These are phyloP conservation scores for Rhagophthalmus giganteus DNA, from an alignment of 2,888 invertebrate genomes.

Conservation along the genomic window DNA sequence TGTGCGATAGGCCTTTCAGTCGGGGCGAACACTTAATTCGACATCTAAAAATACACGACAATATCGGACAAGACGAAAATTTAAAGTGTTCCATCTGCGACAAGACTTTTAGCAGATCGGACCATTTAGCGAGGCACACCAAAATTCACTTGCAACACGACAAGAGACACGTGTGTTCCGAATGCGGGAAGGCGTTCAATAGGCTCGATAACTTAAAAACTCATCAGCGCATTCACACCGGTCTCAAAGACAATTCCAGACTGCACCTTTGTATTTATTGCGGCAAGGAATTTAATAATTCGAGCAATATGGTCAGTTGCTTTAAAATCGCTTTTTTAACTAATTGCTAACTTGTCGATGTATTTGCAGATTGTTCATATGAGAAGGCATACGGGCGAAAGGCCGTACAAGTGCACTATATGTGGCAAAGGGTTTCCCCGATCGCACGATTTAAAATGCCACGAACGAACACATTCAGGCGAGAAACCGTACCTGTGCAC, in stretches of 20 bases:
- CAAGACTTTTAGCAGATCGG: slow-evolving; percentile 59
- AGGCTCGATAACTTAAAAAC: slow-evolving; percentile 56
- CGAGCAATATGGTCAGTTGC: slow-evolving; percentile 54
- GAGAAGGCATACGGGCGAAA: slow-evolving; percentile 54
- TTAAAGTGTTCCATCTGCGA: slow-evolving; percentile 55
- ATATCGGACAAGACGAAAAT: slow-evolving; percentile 41
- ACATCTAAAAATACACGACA: slow-evolving; percentile 52
- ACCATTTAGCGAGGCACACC: slow-evolving; percentile 66
- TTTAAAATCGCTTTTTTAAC: slow-evolving; percentile 1
- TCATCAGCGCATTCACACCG: slow-evolving; percentile 53
- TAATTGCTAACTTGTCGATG: neutral
- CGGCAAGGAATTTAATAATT: slow-evolving; percentile 56
- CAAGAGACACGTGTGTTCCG: slow-evolving; percentile 60
- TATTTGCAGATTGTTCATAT: slow-evolving; percentile 54
- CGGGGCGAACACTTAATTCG: slow-evolving; percentile 55
- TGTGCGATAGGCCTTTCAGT: slow-evolving; percentile 53
- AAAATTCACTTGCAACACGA: slow-evolving; percentile 61
- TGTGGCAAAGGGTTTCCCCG: slow-evolving; percentile 56
- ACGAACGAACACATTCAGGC: slow-evolving; percentile 55
- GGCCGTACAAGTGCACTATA: slow-evolving; percentile 54
- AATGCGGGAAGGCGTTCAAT: slow-evolving; percentile 66
- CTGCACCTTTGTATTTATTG: slow-evolving; percentile 55
- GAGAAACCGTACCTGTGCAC: slow-evolving; percentile 56
- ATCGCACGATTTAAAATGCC: slow-evolving; percentile 56
- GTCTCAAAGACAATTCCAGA: slow-evolving; percentile 52